A percentile compares a stretch with the other conserved stretches of the same genome.
Evolutionary conservation across 2,797 vertebrate species (phyloP).

Genomic region (Tapera naevia): DNA sequence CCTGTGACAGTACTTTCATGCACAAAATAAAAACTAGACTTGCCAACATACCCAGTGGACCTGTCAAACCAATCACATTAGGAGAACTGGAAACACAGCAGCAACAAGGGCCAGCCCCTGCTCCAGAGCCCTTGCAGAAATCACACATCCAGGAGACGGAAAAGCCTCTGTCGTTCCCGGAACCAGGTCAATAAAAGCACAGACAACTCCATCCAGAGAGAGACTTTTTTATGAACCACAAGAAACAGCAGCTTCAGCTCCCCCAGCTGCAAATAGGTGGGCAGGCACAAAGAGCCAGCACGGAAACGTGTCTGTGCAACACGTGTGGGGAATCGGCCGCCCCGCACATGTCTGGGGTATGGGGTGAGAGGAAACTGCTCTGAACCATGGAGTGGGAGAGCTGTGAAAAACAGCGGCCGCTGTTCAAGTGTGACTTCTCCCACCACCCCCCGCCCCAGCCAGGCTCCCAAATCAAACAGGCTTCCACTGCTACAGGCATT

Average conservation of each 20-base stretch:
- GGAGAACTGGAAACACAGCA: slow-evolving; percentile 38
- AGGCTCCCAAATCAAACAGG: neutral
- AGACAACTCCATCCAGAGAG: slow-evolving; percentile 41
- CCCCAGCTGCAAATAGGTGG: slow-evolving; percentile 34
- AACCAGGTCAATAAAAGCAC: slow-evolving; percentile 62
- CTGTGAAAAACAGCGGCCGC: fast-evolving
- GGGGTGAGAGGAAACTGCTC: neutral
- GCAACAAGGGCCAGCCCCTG: neutral
- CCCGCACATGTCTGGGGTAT: neutral
- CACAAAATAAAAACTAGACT: neutral
- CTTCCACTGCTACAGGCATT: neutral
- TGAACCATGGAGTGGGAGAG: fast-evolving
- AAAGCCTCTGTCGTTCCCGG: slow-evolving; percentile 37
- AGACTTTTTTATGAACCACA: neutral
- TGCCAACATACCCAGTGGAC: neutral
- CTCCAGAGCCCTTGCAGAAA: slow-evolving; percentile 20
- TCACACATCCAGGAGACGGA: neutral
- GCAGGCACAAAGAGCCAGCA: neutral
- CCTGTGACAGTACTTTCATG: neutral
- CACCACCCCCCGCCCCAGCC: neutral
- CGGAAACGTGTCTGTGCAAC: neutral
- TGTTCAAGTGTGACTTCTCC: neutral
- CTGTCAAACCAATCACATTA: slow-evolving; percentile 44
- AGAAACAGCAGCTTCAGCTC: slow-evolving; percentile 3
- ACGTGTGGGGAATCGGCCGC: neutral